Evolutionary conservation across 2,797 vertebrate species (phyloP).

Genomic region (Mallotus villosus): DNA sequence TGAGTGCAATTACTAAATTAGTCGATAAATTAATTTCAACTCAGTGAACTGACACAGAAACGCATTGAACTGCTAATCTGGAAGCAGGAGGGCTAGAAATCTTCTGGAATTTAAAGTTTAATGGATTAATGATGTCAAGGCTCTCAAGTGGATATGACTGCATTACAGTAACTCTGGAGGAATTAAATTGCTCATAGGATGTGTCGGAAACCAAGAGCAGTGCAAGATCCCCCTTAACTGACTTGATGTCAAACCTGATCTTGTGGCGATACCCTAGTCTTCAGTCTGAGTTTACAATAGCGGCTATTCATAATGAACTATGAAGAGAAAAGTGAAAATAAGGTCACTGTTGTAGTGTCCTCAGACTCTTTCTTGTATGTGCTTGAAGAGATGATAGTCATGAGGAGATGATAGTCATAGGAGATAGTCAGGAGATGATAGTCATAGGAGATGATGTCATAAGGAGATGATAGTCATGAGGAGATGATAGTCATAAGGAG

Average conservation of each 20-base stretch:
- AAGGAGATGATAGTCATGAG: too few relatives aligned
- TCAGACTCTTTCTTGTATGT: constrained; percentile 8
- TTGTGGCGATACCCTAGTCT: too few relatives aligned
- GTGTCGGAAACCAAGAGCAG: constrained; percentile 14
- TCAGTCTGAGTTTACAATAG: constrained; percentile 1
- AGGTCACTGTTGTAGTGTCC: constrained; percentile 12
- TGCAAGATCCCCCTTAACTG: constrained; percentile 20
- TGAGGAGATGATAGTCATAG: too few relatives aligned
- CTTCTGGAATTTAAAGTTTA: constrained; percentile 69
- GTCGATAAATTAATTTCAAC: constrained; percentile 72
- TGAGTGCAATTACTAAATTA: constrained; percentile 72
- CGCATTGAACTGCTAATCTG: constrained; percentile 71
- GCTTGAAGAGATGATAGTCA: not conserved
- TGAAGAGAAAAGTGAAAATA: not conserved
- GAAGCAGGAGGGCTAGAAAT: constrained; percentile 62
- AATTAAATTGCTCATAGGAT: constrained; percentile 51
- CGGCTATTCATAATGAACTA: constrained; percentile 34
- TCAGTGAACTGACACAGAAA: constrained; percentile 74
- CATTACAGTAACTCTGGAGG: constrained; percentile 56
- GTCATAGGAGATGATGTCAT: too few relatives aligned
- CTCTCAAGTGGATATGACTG: constrained; percentile 61
- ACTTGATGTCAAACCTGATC: not conserved
- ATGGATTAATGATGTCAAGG: constrained; percentile 73
- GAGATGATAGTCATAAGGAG: not conserved
- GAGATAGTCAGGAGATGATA: too few relatives aligned